A percentile compares a stretch with the other conserved stretches of the same genome.
These are phyloP conservation scores for Aethes cnicana DNA, from an alignment of 2,888 invertebrate species.

Conservation along the genomic window DNA sequence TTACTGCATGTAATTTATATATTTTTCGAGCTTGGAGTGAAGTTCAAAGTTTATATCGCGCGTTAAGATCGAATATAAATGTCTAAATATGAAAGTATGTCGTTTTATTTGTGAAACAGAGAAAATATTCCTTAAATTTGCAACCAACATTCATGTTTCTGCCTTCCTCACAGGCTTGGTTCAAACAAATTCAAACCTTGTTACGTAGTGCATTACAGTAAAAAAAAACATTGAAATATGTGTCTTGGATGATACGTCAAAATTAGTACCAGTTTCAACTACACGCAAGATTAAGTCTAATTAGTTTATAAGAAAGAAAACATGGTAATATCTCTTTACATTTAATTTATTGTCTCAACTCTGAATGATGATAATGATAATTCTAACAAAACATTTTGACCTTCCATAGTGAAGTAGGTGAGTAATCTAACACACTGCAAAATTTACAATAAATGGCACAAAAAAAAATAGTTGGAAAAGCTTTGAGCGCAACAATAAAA, in stretches of 20 bases:
- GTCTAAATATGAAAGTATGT: constrained; percentile 35
- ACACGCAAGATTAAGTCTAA: no score
- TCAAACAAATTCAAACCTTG: no score
- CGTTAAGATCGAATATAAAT: constrained; percentile 67
- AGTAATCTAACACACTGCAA: not conserved
- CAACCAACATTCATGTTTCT: no score
- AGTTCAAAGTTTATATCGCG: constrained; percentile 41
- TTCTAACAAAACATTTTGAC: no score
- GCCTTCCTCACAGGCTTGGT: no score
- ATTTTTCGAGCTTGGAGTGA: constrained; percentile 47
- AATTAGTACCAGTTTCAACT: no score
- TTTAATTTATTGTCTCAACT: constrained; percentile 51
- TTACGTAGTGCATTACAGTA: no score
- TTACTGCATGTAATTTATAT: constrained; percentile 72
- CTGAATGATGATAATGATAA: constrained; percentile 24
- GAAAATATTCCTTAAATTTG: no score
- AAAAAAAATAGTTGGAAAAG: constrained; percentile 1
- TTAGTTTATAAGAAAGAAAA: no score
- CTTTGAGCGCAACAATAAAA: not conserved
- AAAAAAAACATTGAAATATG: no score
- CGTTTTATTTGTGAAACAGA: constrained; percentile 37
- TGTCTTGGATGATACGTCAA: no score
- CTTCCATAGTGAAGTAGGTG: no score
- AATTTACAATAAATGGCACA: constrained; percentile 12
- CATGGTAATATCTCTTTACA: constrained; percentile 31